Evolutionary conservation across 2,113 vertebrate genomes (phyloP), one percentile per base, ranked within the genome.

Genomic region (Tachysurus vachellii): DNA sequence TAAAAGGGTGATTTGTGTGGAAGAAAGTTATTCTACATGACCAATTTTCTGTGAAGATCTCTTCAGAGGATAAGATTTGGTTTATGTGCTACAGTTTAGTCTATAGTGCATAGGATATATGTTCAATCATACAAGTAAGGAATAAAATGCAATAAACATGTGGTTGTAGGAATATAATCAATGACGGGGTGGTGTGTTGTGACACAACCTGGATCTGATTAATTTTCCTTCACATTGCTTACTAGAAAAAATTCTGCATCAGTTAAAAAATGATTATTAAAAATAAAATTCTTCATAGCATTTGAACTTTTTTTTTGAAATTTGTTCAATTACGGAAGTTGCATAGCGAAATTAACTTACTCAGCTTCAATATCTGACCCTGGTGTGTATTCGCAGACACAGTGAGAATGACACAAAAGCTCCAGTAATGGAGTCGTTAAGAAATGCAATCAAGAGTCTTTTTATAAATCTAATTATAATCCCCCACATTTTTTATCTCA

Each of bases 1-100:
- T 92, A 90, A 92, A 92, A 82, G 57, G 14, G 80, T 83, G 71
- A 56, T 85, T 86, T 85, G 86, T 82, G 68, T 87, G 79, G 66
- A 85, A 70, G 57, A 47, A 82, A 87, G 59, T 77, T 80, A 61
- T 76, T 89, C 82, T 73, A 82, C 61, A 80, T 54, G 70, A 85
- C 64, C 71, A 59, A 19, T 36, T 61, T 83, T 75, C 53, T 82
- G 36, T 47, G 50, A 57, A 81, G 31, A 85, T 76, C 17, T 64
- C 17, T n/a, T 68, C 13, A 77, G 86, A 50, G 21, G 36, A 44
- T 86, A 66, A 82, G 19, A 86, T 66, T 21, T 64, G 66, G 73
- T 61, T 61, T 57, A 53, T 44, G 84, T 76, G 36, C 36, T 44
- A 76, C 62, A 80, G 79, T 76, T 28, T 50, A 50, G 47, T 50